Conservation (phyloP, 1,140 invertebrate genomes). For the Zelostemma sp. region DNA sequence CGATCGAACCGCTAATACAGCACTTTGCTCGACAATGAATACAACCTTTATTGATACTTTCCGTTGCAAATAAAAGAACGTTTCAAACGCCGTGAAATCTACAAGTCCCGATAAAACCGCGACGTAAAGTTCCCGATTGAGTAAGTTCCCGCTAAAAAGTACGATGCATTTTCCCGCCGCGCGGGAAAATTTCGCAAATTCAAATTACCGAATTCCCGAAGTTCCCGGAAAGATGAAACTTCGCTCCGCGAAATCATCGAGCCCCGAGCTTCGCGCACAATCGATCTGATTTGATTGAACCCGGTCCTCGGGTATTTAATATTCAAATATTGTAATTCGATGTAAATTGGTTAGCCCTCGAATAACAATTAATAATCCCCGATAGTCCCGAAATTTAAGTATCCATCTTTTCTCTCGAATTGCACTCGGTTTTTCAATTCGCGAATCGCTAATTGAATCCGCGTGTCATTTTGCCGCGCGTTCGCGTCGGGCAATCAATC, state of each 20-base stretch:
- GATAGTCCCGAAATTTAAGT: too few relatives aligned
- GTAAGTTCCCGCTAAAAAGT: too few relatives aligned
- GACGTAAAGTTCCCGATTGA: too few relatives aligned
- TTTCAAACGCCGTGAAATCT: neutral
- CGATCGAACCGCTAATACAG: neutral
- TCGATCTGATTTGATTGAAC: conserved; percentile 18
- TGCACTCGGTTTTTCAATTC: neutral
- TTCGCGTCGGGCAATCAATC: conserved; percentile 12
- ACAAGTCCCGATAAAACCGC: neutral
- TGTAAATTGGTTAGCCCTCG: conserved; percentile 32
- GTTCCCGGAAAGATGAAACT: too few relatives aligned
- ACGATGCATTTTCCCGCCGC: too few relatives aligned
- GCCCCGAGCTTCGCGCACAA: neutral
- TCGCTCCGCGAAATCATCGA: neutral
- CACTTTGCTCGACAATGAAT: neutral
- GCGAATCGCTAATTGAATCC: neutral
- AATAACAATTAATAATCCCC: conserved; percentile 1
- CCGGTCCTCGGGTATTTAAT: conserved; percentile 31
- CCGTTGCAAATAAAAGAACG: neutral
- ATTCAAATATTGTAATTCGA: conserved; percentile 50
- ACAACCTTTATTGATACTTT: neutral
- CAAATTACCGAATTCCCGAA: too few relatives aligned
- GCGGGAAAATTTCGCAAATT: too few relatives aligned
- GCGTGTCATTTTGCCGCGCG: neutral
- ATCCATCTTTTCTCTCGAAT: too few relatives aligned